Evolutionary conservation across 2,113 vertebrate species (phyloP), one percentile per base, ranked within the genome.

Genomic region (Seriola quinqueradiata): DNA sequence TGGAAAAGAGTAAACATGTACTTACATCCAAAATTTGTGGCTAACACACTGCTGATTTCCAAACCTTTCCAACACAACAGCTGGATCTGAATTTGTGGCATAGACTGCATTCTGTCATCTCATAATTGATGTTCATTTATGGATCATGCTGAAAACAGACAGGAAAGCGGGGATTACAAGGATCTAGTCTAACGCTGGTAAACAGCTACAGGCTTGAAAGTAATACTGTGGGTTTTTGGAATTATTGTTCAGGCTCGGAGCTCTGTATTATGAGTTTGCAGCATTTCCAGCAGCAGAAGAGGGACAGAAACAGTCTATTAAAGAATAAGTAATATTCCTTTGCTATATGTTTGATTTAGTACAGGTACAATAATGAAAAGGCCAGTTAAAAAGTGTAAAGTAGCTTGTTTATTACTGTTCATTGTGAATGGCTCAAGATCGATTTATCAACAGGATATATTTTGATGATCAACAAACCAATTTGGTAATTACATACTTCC

Each of bases 1-100:
- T 83, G 81, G 58, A 84, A 87, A 81, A 78, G 68, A 54, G 72
- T 81, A 86, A 75, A 90, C 79, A 73, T 50, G 7, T 52, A 76
- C 64, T 74, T 75, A 50, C 28, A 70, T 85, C 52, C 73, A 36
- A 65, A 79, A 88, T 72, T 58, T 79, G 76, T 72, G 79, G 79
- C 36, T 11, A 34, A 75, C 65, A 65, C 44, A 67, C 36, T 81
- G 63, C 69, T 87, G 71, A 89, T 83, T 71, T 59, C 40, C 59
- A 81, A 88, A 69, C 28, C 50, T 44, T 83, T 84, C 75, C 81
- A 77, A 67, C 8, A 38, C 6, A 19, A 1, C 77, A 60, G 38
- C 74, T 75, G 59, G 17, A 14, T 46, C 5, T 55, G 42, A 23
- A 67, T 65, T 79, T 40, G 44, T 12, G 68, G 36, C 16, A 65